Evolutionary conservation across 2,113 vertebrate species (phyloP).

Genomic region (Chamaea fasciata): DNA sequence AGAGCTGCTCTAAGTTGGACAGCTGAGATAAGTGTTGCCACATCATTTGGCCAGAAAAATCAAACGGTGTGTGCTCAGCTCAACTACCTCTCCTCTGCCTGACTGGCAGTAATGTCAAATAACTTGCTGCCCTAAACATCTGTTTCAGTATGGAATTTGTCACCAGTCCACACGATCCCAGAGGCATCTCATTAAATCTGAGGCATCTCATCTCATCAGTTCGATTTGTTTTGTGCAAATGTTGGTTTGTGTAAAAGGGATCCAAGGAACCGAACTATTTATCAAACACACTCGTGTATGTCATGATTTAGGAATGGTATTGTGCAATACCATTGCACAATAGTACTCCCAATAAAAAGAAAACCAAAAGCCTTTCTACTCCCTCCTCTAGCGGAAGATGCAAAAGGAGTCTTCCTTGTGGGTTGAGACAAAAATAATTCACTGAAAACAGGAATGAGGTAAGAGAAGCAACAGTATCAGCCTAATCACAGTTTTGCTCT

Average conservation of each 20-base stretch:
- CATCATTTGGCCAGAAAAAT: background rate
- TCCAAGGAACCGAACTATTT: background rate
- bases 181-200: background rate
- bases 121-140: background rate
- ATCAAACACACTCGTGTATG: background rate
- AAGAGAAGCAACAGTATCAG: background rate
- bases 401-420: background rate
- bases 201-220: background rate
- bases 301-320: background rate
- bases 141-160: background rate
- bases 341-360: background rate
- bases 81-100: background rate
- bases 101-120: background rate
- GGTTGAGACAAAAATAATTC: background rate
- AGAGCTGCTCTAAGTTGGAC: background rate
- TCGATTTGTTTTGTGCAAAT: background rate
- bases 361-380: background rate
- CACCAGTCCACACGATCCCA: background rate
- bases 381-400: background rate
- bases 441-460: background rate
- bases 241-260: background rate
- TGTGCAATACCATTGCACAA: background rate
- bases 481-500: background rate
- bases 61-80: background rate
- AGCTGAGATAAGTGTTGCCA: background rate